A percentile compares a stretch with the other conserved stretches of the same genome.
These are phyloP conservation scores for Crotalus horridus DNA, from an alignment of 2,113 vertebrate genomes.

Conservation along the genomic window DNA sequence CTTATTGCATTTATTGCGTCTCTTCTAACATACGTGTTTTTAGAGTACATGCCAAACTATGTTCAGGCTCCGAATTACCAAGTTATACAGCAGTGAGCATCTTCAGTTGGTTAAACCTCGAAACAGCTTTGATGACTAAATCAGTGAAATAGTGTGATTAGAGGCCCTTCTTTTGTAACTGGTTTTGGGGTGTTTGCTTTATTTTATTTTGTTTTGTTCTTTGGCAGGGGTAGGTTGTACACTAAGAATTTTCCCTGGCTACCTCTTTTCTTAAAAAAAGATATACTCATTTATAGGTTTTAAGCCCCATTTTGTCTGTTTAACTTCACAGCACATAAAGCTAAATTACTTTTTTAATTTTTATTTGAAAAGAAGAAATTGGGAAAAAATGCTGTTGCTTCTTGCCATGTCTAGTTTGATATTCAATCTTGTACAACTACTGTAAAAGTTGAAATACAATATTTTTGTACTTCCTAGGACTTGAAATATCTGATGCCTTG, in stretches of 20 bases:
- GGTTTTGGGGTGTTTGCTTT: not conserved
- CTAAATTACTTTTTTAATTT: not conserved
- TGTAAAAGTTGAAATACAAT: not conserved
- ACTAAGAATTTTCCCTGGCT: not conserved
- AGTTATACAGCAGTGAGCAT: not conserved
- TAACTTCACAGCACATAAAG: not conserved
- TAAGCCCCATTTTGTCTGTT: not conserved
- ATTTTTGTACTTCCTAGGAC: not conserved
- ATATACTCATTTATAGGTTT: not conserved
- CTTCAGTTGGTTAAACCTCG: not conserved
- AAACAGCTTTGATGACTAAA: not conserved
- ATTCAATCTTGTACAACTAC: not conserved
- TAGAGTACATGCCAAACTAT: not conserved
- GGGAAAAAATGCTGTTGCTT: too few relatives aligned
- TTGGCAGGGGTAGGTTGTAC: not conserved
- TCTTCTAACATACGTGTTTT: not conserved
- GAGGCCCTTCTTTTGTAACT: not conserved
- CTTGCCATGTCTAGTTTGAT: not conserved
- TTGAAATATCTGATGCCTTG: not conserved
- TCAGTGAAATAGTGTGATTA: not conserved
- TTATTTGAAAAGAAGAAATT: not conserved
- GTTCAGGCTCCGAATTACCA: not conserved
- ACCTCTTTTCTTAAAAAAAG: not conserved
- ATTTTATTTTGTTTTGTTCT: not conserved
- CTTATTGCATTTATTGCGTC: not conserved